These are phyloP conservation scores for Napeogenes sylphis DNA, from an alignment of 2,888 invertebrate species.

Conservation along the genomic window DNA sequence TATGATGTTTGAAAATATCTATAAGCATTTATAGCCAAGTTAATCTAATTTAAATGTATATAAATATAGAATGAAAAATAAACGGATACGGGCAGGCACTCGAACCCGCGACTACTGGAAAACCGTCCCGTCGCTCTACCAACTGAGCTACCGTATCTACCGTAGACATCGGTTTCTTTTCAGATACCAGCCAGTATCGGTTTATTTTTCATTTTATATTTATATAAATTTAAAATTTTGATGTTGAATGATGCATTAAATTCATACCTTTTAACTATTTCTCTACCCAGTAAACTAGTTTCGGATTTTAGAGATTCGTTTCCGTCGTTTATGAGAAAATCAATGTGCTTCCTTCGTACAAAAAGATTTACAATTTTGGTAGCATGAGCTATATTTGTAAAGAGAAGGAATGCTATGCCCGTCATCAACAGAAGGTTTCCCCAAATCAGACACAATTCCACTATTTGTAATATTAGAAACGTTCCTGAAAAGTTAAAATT, in stretches of 20 bases:
- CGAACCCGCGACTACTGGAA: too few species aligned
- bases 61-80: too few species aligned
- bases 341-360: constrained; percentile 42
- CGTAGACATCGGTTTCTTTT: too few species aligned
- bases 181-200: too few species aligned
- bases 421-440: constrained; percentile 69
- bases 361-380: constrained; percentile 60
- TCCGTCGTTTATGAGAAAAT: constrained; percentile 45
- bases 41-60: too few species aligned
- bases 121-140: too few species aligned
- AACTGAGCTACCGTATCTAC: too few species aligned
- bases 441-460: constrained; percentile 68
- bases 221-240: too few species aligned
- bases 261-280: constrained; percentile 52
- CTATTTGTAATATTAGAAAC: constrained; percentile 65
- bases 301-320: constrained; percentile 42
- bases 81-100: too few species aligned
- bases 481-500: constrained; percentile 42
- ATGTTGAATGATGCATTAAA: too few species aligned
- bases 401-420: constrained; percentile 61
- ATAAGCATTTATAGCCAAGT: too few species aligned
- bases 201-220: background rate
- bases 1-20: too few species aligned
- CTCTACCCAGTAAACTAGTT: constrained; percentile 38
- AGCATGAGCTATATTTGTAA: constrained; percentile 66